Percentiles rank a stretch among this genome's conserved stretches.
phyloP scores from a whole-genome alignment of 2,888 invertebrate species.

The Plagodis dolabraria region DNA sequence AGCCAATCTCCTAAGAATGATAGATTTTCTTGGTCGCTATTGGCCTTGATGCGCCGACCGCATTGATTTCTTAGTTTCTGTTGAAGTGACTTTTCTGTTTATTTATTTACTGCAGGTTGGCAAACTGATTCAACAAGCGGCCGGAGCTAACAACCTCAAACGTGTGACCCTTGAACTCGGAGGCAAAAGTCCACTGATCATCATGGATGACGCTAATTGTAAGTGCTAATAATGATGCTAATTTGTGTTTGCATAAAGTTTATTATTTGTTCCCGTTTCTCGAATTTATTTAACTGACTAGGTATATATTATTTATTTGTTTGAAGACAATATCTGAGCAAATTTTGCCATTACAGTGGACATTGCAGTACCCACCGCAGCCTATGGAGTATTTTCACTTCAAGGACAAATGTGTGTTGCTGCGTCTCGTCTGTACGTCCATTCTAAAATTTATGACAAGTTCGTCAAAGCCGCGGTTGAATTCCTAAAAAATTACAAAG shows the following conservation, averaged over 20 bases:
- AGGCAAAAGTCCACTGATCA: constrained; percentile 93
- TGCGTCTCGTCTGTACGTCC: constrained; percentile 64
- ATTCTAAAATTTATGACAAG: constrained; percentile 89
- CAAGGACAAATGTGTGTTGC: constrained; percentile 67
- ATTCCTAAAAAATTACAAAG: constrained; percentile 65
- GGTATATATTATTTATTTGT: not conserved
- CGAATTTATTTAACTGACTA: too few relatives aligned
- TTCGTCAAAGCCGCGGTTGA: constrained; percentile 89
- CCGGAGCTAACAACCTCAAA: constrained; percentile 92
- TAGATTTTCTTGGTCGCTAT: too few relatives aligned
- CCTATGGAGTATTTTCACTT: constrained; percentile 52
- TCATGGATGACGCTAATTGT: constrained; percentile 88
- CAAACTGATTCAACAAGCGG: constrained; percentile 86
- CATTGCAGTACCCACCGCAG: constrained; percentile 54
- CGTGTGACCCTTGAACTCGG: constrained; percentile 93
- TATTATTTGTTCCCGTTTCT: too few relatives aligned
- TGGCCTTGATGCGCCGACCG: too few relatives aligned
- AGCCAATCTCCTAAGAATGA: too few relatives aligned
- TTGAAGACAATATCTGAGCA: not conserved
- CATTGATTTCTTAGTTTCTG: too few relatives aligned
- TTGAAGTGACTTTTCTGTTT: too few relatives aligned
- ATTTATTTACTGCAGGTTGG: constrained; percentile 72
- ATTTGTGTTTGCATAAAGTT: too few relatives aligned
- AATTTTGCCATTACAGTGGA: constrained; percentile 47
- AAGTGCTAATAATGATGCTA: not conserved